Evolutionary conservation across 92 coral and sea anemone genomes (phyloP).

Genomic region (Diadumene lineata): DNA sequence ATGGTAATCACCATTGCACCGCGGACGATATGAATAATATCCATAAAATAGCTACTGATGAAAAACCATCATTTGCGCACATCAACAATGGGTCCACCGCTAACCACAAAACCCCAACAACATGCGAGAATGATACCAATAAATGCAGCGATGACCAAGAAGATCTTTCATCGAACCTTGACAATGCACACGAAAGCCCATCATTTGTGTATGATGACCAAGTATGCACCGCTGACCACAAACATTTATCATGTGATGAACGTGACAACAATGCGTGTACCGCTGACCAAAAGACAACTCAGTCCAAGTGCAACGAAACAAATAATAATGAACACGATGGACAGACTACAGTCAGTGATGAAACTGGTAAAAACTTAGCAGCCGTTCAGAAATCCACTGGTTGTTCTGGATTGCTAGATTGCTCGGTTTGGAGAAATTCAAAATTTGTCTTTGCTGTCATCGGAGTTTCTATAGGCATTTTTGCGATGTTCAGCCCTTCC

Average conservation of each 20-base stretch:
- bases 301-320: neutral
- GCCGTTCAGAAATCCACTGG: neutral
- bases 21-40: too few species aligned
- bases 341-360: slow-evolving; percentile 1
- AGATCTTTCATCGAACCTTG: neutral
- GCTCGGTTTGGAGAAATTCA: slow-evolving; percentile 58
- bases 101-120: neutral
- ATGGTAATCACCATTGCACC: too few species aligned
- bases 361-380: neutral
- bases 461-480: slow-evolving; percentile 16
- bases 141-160: neutral
- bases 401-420: slow-evolving; percentile 27
- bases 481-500: slow-evolving; percentile 34
- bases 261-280: neutral
- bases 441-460: slow-evolving; percentile 6
- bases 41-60: too few species aligned
- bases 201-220: neutral
- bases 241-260: neutral
- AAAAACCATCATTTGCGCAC: neutral
- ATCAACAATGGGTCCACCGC: neutral
- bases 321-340: neutral
- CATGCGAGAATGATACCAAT: neutral
- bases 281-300: neutral
- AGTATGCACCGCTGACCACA: neutral
- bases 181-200: neutral